phyloP scores from a whole-genome alignment of 53 echinoderm and acorn worm species.

The Echinometra lucunter region DNA sequence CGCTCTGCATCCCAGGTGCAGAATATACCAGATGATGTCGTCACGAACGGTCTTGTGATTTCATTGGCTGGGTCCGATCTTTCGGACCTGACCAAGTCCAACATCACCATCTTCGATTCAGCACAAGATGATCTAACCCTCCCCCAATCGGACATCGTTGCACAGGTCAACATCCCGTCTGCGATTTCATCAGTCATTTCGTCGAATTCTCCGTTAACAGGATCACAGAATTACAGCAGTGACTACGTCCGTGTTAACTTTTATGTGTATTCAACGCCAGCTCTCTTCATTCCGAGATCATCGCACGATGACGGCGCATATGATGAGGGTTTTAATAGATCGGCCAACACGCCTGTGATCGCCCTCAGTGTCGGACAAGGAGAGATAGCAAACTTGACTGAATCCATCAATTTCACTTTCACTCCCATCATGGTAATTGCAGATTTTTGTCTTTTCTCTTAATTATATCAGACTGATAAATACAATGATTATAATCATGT shows the following conservation, averaged over 20 bases:
- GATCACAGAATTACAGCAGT: neutral
- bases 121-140: neutral
- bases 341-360: constrained; percentile 4
- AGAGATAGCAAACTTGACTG: neutral
- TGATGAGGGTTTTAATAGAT: neutral
- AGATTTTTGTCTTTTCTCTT: too few relatives aligned
- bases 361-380: constrained; percentile 8
- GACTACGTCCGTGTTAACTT: constrained; percentile 18
- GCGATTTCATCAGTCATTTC: neutral
- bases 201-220: neutral
- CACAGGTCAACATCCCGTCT: constrained; percentile 13
- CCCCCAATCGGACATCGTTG: neutral
- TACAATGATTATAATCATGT: too few relatives aligned
- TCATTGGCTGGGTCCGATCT: neutral
- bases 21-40: neutral
- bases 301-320: neutral
- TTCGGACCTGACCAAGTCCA: constrained; percentile 30
- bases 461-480: neutral
- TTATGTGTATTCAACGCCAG: neutral
- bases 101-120: neutral
- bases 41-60: neutral
- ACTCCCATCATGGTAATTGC: neutral
- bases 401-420: constrained; percentile 31
- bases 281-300: neutral
- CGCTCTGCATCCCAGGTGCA: too few relatives aligned